phyloP scores from a whole-genome alignment of 2,888 invertebrate genomes.

The Biston stratarius region DNA sequence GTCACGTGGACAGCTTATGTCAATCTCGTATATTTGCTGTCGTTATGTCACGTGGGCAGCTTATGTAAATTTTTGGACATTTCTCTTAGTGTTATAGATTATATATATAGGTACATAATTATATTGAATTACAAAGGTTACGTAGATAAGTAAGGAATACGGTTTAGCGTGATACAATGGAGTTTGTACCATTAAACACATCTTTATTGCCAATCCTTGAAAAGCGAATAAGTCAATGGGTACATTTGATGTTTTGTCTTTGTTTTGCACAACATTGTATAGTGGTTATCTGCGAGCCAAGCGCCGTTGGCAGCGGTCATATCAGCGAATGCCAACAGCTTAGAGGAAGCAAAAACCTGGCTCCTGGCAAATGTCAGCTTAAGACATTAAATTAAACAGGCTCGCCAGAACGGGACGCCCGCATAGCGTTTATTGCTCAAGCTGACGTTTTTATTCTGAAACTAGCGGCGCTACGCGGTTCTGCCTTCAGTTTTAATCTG shows the following conservation, averaged over 20 bases:
- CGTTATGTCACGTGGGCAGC: no score
- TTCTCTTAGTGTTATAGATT: no score
- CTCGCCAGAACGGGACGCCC: slow-evolving; percentile 5
- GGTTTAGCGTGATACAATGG: no score
- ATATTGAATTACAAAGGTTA: no score
- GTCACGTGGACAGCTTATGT: no score
- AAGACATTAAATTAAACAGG: slow-evolving; percentile 34
- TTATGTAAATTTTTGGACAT: no score
- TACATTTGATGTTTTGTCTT: no score
- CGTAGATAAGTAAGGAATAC: no score
- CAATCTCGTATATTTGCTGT: no score
- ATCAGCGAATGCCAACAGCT: slow-evolving; percentile 33
- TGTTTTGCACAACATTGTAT: background rate
- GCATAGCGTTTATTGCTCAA: slow-evolving; percentile 12
- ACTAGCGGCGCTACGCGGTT: background rate
- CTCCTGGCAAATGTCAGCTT: slow-evolving; percentile 36
- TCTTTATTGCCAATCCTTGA: background rate
- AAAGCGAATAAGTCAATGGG: no score
- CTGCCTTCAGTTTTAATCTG: background rate
- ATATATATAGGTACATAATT: no score
- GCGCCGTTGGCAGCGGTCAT: slow-evolving; percentile 27
- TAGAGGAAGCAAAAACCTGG: slow-evolving; percentile 32
- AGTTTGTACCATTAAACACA: background rate
- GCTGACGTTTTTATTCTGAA: background rate
- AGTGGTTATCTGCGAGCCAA: background rate